These are phyloP conservation scores for Grapholita molesta DNA, from an alignment of 1,140 invertebrate genomes.

Conservation along the genomic window DNA sequence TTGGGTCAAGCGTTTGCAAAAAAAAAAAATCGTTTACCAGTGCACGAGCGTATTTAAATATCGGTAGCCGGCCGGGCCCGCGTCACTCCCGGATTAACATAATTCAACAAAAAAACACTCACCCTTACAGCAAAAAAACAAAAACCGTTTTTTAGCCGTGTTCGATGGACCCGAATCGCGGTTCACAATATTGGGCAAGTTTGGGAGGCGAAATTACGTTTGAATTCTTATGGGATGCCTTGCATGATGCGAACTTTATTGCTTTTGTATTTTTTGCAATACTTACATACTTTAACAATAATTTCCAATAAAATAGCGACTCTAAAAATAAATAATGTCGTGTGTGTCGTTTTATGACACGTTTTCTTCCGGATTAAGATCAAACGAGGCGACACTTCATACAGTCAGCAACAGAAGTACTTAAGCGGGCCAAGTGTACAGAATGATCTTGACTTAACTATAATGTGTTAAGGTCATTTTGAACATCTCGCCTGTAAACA, in stretches of 20 bases:
- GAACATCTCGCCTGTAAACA: too few species aligned
- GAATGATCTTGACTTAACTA: too few species aligned
- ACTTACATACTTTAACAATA: too few species aligned
- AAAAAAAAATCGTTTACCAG: conserved; percentile 28
- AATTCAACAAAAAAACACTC: conserved; percentile 68
- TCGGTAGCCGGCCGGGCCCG: conserved; percentile 51
- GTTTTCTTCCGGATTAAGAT: not conserved
- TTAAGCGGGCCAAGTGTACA: too few species aligned
- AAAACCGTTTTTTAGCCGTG: conserved; percentile 50
- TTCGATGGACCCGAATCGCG: conserved; percentile 42
- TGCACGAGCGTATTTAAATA: conserved; percentile 63
- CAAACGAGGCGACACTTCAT: conserved; percentile 29
- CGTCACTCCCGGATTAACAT: conserved; percentile 66
- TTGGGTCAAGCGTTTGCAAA: conserved; percentile 25
- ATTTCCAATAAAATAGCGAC: not conserved
- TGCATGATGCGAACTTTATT: too few species aligned
- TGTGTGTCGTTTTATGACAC: not conserved
- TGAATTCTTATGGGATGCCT: not conserved
- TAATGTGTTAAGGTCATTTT: too few species aligned
- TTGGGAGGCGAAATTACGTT: conserved; percentile 29
- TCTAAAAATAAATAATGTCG: not conserved
- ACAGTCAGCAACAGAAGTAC: too few species aligned
- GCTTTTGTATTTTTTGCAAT: too few species aligned
- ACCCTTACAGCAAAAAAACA: conserved; percentile 50
- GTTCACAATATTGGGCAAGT: conserved; percentile 58